These are phyloP conservation scores for Drosophila leontia DNA, from an alignment of 1,140 invertebrate species.

Conservation along the genomic window DNA sequence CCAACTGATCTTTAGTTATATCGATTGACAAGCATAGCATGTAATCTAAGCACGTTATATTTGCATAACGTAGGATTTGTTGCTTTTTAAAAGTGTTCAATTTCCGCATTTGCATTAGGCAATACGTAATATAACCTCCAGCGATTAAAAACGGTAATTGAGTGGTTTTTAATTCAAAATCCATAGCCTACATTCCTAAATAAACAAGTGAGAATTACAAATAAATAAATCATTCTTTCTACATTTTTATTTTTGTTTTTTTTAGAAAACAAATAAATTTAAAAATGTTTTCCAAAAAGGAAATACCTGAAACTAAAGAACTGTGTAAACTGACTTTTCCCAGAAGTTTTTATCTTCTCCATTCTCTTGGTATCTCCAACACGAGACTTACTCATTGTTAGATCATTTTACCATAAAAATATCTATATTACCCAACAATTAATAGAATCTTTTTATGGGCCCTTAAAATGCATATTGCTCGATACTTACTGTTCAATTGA, in stretches of 20 bases:
- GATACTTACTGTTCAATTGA: constrained; percentile 77
- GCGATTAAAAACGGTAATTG: constrained; percentile 15
- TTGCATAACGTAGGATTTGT: constrained; percentile 27
- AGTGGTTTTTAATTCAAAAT: not conserved
- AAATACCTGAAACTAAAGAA: not conserved
- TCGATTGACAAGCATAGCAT: constrained; percentile 42
- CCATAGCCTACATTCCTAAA: not conserved
- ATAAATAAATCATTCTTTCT: not conserved
- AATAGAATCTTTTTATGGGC: constrained; percentile 21
- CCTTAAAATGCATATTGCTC: constrained; percentile 25
- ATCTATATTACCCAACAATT: not conserved
- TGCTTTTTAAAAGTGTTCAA: not conserved
- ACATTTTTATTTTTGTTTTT: not conserved
- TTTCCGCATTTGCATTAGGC: constrained; percentile 20
- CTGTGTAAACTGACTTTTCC: no score
- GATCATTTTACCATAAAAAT: not conserved
- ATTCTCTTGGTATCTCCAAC: not conserved
- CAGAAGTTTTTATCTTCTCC: not conserved
- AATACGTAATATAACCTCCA: constrained; percentile 3
- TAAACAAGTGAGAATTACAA: no score
- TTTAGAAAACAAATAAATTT: not conserved
- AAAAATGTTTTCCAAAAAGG: not conserved
- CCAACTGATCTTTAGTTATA: constrained; percentile 14
- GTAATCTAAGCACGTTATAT: constrained; percentile 28
- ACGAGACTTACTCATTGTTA: not conserved